These are phyloP conservation scores for Cyphotilapia sp. DNA, from an alignment of 2,113 vertebrate genomes.

Conservation along the genomic window DNA sequence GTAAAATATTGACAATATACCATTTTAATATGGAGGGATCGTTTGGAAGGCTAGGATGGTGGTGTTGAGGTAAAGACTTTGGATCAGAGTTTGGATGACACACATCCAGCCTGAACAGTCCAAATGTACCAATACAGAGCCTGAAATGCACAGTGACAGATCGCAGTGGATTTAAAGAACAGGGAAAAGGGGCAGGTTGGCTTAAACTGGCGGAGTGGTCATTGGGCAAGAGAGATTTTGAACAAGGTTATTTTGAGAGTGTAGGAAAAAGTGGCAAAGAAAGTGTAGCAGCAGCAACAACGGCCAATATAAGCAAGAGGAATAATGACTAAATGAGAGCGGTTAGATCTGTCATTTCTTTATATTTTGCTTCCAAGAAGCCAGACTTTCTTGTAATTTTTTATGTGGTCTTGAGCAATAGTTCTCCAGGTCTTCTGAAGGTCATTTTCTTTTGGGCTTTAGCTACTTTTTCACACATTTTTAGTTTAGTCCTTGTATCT, in stretches of 20 bases:
- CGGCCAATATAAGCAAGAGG: not conserved
- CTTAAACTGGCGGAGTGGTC: not conserved
- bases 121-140: not conserved
- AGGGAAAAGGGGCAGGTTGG: not conserved
- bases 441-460: not conserved
- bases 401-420: not conserved
- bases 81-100: not conserved
- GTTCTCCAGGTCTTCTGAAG: not conserved
- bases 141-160: not conserved
- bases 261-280: not conserved
- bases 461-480: not conserved
- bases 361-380: not conserved
- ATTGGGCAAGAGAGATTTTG: not conserved
- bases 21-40: not conserved
- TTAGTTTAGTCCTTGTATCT: not conserved
- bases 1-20: not conserved
- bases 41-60: not conserved
- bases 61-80: not conserved
- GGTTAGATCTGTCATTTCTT: not conserved
- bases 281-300: not conserved
- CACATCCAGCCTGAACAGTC: not conserved
- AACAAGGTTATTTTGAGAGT: not conserved
- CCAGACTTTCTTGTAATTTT: not conserved
- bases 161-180: not conserved
- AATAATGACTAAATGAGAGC: fast-evolving